Evolutionary conservation across 2,888 invertebrate genomes (phyloP).

Genomic region (Catocala sponsa): DNA sequence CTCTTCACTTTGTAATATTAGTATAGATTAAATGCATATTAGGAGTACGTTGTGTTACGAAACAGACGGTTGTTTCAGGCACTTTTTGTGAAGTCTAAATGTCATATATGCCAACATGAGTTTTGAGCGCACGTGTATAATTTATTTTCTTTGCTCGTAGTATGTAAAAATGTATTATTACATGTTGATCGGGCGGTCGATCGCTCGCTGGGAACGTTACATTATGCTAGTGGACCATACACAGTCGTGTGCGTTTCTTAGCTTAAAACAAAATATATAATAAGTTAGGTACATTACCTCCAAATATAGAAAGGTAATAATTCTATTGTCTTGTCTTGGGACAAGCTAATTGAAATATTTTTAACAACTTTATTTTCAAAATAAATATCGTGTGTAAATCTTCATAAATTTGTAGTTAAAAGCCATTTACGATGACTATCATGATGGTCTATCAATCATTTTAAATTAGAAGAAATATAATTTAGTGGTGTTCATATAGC

Average conservation of each 20-base stretch:
- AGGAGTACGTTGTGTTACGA: constrained; percentile 23
- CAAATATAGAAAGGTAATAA: too few species aligned
- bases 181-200: constrained; percentile 63
- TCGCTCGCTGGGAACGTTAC: constrained; percentile 61
- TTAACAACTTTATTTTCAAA: too few species aligned
- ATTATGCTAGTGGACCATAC: constrained; percentile 51
- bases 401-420: too few species aligned
- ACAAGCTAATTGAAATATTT: too few species aligned
- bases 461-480: too few species aligned
- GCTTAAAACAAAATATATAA: constrained; percentile 1
- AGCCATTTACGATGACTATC: too few species aligned
- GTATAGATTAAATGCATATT: constrained; percentile 19
- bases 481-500: too few species aligned
- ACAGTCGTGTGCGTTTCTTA: constrained; percentile 17
- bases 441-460: too few species aligned
- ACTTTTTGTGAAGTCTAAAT: constrained; percentile 44
- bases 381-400: too few species aligned
- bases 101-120: constrained; percentile 53
- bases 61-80: constrained; percentile 30
- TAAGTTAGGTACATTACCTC: background rate
- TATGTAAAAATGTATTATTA: constrained; percentile 73
- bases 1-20: too few species aligned
- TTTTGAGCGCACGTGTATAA: constrained; percentile 53
- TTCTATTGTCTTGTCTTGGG: too few species aligned
- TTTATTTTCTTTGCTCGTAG: constrained; percentile 58